Conservation (phyloP, 2,113 vertebrate species). For the Muscicapa adusta region DNA sequence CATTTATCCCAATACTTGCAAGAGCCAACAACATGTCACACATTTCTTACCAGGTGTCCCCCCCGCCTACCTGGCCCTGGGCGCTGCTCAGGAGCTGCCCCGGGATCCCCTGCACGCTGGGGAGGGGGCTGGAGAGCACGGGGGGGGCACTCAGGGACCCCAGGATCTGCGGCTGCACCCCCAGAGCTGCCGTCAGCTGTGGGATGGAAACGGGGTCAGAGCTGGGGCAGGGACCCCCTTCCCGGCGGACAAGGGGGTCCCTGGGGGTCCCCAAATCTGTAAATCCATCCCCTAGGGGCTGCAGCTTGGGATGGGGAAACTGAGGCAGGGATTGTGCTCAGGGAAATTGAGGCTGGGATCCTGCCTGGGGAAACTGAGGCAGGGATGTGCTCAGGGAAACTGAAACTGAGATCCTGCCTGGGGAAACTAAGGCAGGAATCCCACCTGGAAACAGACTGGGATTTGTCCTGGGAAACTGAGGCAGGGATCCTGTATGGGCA, state of each 20-base stretch:
- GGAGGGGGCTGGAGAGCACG: constrained; percentile 84
- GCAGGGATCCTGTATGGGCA: accelerated
- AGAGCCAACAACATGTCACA: too few relatives aligned
- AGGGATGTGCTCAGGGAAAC: accelerated
- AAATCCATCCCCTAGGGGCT: neutral
- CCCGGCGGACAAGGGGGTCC: neutral
- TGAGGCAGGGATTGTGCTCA: accelerated
- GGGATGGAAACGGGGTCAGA: neutral
- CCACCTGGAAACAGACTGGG: too few relatives aligned
- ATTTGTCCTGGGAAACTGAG: too few relatives aligned
- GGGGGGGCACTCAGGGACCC: constrained; percentile 87
- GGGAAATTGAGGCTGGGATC: neutral
- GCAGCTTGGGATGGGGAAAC: neutral
- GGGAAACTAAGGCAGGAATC: neutral
- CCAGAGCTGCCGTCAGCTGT: constrained; percentile 89
- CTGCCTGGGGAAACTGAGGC: neutral
- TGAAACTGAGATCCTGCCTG: too few relatives aligned
- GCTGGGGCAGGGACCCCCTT: accelerated
- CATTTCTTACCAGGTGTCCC: too few relatives aligned
- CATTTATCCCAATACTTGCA: too few relatives aligned
- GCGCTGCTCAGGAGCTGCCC: constrained; percentile 89
- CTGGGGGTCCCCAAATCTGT: neutral
- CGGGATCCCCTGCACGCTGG: constrained; percentile 77
- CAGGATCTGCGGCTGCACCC: constrained; percentile 88
- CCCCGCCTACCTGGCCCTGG: too few relatives aligned